Evolutionary conservation across 2,113 vertebrate genomes (phyloP), one percentile per base, ranked within the genome.

Genomic region (Perognathus longimembris): DNA sequence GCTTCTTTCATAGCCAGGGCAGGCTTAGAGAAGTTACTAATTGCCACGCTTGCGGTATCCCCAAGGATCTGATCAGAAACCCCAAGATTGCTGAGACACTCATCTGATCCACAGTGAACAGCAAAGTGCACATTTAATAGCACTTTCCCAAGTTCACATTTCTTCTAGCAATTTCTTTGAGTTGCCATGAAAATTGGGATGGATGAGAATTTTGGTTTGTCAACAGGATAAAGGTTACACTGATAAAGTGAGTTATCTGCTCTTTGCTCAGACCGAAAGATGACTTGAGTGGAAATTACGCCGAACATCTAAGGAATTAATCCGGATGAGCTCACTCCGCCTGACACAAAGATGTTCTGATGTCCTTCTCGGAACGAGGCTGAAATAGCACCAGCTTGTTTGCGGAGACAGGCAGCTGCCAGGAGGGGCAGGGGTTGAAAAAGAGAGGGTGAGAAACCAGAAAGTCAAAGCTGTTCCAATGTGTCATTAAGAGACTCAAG

Each of bases 321-420:
- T 90, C 61, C 74, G 88, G 57, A 28, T 57, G 85, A 85, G 73
- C 73, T 94, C 88, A 57, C 79, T 89, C 92, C 92, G 82, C 32
- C 90, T 74, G 82, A 80, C 76, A 54, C 28, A 3, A 32, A 86
- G 94, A 81, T 75, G 80, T 83, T 90, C 67, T 0, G 11, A 88
- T 93, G 73, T 91, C 88, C 92, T 95, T 94, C 89, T 81, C 61
- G 50, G 75, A n/a, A 32, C 18, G 76, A 64, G 57, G 64, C 94
- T 90, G 93, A 93, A 63, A 84, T 61, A 80, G 90, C 67, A 64
- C 21, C 78, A 40, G 59, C 90, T 77, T 59, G 59, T 80, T 85
- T 74, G 38, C 88, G 77, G 36, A 86, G 64, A 71, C 57, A 70
- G 12, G 76, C 74, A 54, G 67, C 88, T 90, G 90, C 87, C 14